Evolutionary conservation across 2,888 invertebrate genomes (phyloP), one percentile per base, ranked within the genome.

Genomic region (Liodrosophila aerea): DNA sequence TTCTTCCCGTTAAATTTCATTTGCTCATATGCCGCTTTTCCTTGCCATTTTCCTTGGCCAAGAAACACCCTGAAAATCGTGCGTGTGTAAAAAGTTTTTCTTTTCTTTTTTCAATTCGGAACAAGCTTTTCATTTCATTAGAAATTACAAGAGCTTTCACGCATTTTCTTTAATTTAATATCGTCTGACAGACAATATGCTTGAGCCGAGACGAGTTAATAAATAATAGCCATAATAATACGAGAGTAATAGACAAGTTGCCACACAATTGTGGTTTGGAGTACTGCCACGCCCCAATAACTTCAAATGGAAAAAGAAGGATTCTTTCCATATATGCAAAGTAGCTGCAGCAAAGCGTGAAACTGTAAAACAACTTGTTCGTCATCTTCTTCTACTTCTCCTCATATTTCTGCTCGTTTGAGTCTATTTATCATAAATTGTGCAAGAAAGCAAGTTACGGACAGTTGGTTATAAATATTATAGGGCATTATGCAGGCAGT

Each of bases 1-100:
- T 73, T 73, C n/a, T 47, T 53, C 56, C 69, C 80, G 54, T 72
- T 78, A 65, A 71, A 61, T 70, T 81, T 64, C 56, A 75, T 66
- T 68, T 61, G 37, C 54, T 74, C 49, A 51, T 67, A 43, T 54
- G 62, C 60, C 57, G 30, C 15, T 11, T 46, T 39, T 45, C 33
- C 57, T 37, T 13, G 18, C 27, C 11, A 31, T 5, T 15, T 18
- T 1, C 11, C 11, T 3, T 5, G n/a, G n/a, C n/a, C n/a, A n/a
- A n/a, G n/a, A n/a, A n/a, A n/a, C n/a, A n/a, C 45, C 43, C 59
- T 61, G 37, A 52, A 45, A 64, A 52, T 71, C 52, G 62, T 64
- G 31, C 36, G n/a, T 37, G 15, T 29, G 8, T 50, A 56, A 62
- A 80, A 76, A 76, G 61, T 76, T 76, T 66, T 49, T 31, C 40